These are phyloP conservation scores for Muntiacus muntjak DNA, from an alignment of 2,113 vertebrate genomes.

Conservation along the genomic window DNA sequence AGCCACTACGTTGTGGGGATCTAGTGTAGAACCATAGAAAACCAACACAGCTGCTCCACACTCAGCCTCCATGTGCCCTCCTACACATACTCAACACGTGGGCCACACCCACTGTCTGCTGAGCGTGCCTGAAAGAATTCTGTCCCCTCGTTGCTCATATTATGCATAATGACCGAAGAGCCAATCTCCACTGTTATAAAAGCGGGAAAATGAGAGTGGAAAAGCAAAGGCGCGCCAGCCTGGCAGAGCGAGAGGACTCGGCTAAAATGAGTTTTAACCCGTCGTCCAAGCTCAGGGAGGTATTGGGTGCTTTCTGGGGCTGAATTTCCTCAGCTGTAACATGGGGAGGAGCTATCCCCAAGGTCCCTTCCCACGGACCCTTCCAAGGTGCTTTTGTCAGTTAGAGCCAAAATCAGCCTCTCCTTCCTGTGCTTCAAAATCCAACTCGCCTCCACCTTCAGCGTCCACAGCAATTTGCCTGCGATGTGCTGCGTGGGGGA, in stretches of 20 bases:
- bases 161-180: not conserved
- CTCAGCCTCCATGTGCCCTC: accelerated
- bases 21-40: not conserved
- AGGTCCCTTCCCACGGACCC: not conserved
- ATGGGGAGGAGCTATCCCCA: not conserved
- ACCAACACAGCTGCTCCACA: accelerated
- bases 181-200: not conserved
- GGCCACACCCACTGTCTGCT: not conserved
- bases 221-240: too few species aligned
- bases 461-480: not conserved
- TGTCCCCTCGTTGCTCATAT: not conserved
- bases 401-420: not conserved
- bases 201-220: not conserved
- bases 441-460: not conserved
- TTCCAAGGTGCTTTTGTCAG: not conserved
- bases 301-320: not conserved
- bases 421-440: not conserved
- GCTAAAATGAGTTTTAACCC: not conserved
- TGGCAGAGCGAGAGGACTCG: not conserved
- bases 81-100: too few species aligned
- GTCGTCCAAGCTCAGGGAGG: too few species aligned
- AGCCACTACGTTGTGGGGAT: not conserved
- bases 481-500: too few species aligned
- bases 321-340: not conserved
- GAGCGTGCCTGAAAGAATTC: not conserved